Base-by-base conservation (phyloP, 2,888 invertebrate genomes). In the Phlogophora meticulosa region DNA sequence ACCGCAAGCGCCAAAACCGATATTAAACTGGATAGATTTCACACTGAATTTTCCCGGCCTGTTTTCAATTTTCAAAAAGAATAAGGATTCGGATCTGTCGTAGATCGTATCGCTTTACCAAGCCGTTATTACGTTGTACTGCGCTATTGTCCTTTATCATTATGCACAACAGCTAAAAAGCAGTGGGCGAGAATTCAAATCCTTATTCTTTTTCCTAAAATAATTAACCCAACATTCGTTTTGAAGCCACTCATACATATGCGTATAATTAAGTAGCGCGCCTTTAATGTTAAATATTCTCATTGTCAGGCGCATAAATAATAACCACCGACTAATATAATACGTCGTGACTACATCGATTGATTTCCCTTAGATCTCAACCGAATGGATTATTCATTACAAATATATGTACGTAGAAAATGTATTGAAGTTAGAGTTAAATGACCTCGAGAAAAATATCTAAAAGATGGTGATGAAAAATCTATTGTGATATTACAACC, bases 201-300 rank as follows among this genome's bases (percentile, higher is more conserved):
- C 1, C 24, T 38, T n/a, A n/a, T n/a, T n/a, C n/a, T n/a, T n/a
- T n/a, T n/a, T n/a, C n/a, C n/a, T n/a, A n/a, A n/a, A n/a, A n/a
- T n/a, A n/a, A n/a, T n/a, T n/a, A n/a, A n/a, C n/a, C n/a, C n/a
- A n/a, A n/a, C n/a, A 7, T n/a, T 51, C n/a, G 43, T 43, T 51
- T 49, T 49, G 7, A 20, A 10, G 34, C 7, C 42, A 2, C 4
- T 22, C 17, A 7, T 11, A 32, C 5, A 32, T n/a, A 34, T n/a
- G n/a, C n/a, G n/a, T n/a, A 42, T 65, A 42, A 24, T 42, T 43
- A 28, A 51, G 11, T n/a, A 66, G 43, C 43, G 7, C 1, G 4
- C 11, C 5, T 10, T 22, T 51, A 20, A 34, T 28, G 34, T n/a
- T 32, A 49, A n/a, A n/a, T n/a, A n/a, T 67, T 67, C 20, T 38